Evolutionary conservation across 2,888 invertebrate genomes (phyloP).

Genomic region (Matsumyia berberina): DNA sequence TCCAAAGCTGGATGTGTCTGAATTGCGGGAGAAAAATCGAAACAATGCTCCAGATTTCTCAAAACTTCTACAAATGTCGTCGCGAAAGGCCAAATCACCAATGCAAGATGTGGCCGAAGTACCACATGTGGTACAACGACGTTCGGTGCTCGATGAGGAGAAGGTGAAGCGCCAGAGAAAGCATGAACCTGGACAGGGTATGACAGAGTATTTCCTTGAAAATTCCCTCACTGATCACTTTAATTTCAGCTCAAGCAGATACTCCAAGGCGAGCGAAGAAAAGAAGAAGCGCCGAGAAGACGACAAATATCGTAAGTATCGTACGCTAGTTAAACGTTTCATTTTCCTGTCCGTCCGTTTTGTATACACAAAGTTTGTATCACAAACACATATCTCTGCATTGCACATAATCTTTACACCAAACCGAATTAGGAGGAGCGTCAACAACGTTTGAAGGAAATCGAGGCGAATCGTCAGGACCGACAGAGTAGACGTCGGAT

Average conservation of each 20-base stretch:
- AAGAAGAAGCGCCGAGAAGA: slow-evolving; percentile 87
- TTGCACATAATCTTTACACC: slow-evolving; percentile 49
- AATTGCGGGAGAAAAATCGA: slow-evolving; percentile 83
- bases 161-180: slow-evolving; percentile 83
- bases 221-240: not conserved
- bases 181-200: slow-evolving; percentile 79
- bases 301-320: slow-evolving; percentile 87
- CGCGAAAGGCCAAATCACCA: slow-evolving; percentile 82
- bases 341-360: slow-evolving; percentile 54
- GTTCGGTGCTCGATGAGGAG: slow-evolving; percentile 83
- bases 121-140: slow-evolving; percentile 80
- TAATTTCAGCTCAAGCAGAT: slow-evolving; percentile 82
- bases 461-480: slow-evolving; percentile 88
- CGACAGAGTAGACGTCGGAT: slow-evolving; percentile 88
- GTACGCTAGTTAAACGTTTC: slow-evolving; percentile 74
- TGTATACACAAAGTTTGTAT: slow-evolving; percentile 29
- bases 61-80: slow-evolving; percentile 81
- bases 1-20: slow-evolving; percentile 87
- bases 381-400: slow-evolving; percentile 40
- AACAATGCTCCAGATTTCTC: slow-evolving; percentile 83
- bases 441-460: slow-evolving; percentile 90
- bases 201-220: not conserved
- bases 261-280: slow-evolving; percentile 86
- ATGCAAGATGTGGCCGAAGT: slow-evolving; percentile 83
- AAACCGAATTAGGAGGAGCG: slow-evolving; percentile 87